Evolutionary conservation across 2,797 vertebrate genomes (phyloP).

Genomic region (Rhadinocentrus ornatus): DNA sequence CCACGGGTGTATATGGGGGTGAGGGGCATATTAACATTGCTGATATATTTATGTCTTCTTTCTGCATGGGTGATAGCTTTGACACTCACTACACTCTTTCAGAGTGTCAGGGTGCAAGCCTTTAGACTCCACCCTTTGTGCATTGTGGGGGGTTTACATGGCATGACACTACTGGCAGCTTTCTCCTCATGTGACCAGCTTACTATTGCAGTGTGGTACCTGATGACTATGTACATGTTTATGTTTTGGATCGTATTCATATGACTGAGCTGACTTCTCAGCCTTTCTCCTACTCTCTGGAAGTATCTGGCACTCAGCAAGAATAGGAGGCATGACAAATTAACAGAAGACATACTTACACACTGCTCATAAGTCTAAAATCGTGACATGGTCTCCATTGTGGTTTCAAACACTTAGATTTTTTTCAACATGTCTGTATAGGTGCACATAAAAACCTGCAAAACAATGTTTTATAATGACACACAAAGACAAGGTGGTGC

Average conservation of each 20-base stretch:
- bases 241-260: background rate
- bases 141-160: background rate
- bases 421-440: background rate
- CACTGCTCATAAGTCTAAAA: background rate
- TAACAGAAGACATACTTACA: background rate
- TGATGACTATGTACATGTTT: constrained; percentile 2
- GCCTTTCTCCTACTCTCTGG: background rate
- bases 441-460: no score
- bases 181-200: background rate
- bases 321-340: background rate
- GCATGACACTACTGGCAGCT: background rate
- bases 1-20: background rate
- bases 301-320: background rate
- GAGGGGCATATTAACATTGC: background rate
- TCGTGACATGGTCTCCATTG: background rate
- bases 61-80: background rate
- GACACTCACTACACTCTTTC: background rate
- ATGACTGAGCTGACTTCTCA: background rate
- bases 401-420: background rate
- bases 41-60: constrained; percentile 10
- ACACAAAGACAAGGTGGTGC: background rate
- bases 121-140: background rate
- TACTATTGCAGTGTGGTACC: background rate
- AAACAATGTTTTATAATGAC: background rate
- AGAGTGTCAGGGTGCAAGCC: background rate